Evolutionary conservation across 30 jellyfish, hydroid and myxozoan genomes (phyloP), one percentile per base, ranked within the genome.

Genomic region (Aurelia sp.): DNA sequence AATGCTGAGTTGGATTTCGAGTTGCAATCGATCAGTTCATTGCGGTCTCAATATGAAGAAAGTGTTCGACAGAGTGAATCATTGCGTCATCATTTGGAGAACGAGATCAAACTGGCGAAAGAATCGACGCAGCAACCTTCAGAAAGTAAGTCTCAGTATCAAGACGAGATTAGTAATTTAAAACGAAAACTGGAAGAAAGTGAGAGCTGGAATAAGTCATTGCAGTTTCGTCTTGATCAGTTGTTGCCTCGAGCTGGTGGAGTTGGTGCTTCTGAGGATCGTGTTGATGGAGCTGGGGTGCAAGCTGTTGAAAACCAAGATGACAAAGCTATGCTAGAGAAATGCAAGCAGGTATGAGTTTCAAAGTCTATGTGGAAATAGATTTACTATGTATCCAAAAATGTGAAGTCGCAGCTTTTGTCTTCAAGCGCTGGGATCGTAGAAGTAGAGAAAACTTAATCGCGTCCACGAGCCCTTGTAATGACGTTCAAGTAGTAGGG

Each of bases 51-150:
- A 35, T 78, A 87, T 67, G 96, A 92, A 79, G 87, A 76, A 12
- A 76, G 97, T 18, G 53, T 87, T 44, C 92, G 86, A 58, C 93
- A 86, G 75, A 86, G 84, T 75, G 96, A 87, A 58, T 76, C 96
- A 7, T 74, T 92, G 57, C 84, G 86, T 4, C 79, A 66, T 40
- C 95, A 87, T 44, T 74, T 92, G n/a, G 97, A 87, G 53, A 41
- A 22, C 50, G 82, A 84, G 67, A 41, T 73, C 71, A 57, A 47
- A 18, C 57, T 84, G 15, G 15, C 62, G 52, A 63, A 63, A 44
- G 89, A 47, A 18, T 62, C 89, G 4, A 21, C 37, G 3, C 37
- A 12, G 72, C 44, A n/a, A 6, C 60, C 76, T 1, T 59, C 76
- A 7, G 19, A 12, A 4, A 35, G 10, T 20, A 3, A 20, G 62